phyloP scores from a whole-genome alignment of 2,888 invertebrate genomes.

The Orthonevra nobilis region DNA sequence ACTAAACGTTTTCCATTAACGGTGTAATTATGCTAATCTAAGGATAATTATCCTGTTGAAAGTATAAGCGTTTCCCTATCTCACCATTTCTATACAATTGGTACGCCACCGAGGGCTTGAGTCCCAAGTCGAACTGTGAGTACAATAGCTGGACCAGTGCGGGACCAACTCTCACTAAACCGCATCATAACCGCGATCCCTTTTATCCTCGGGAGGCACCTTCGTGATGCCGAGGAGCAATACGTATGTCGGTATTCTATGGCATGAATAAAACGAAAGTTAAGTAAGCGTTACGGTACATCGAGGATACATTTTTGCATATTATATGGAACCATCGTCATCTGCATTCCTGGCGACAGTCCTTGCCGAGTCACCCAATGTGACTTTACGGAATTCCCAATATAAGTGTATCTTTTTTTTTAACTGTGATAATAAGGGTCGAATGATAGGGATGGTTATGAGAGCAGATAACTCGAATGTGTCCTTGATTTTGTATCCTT shows the following conservation, averaged over 20 bases:
- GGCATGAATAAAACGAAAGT: constrained; percentile 38
- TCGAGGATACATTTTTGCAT: constrained; percentile 28
- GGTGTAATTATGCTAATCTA: constrained; percentile 67
- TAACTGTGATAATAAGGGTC: constrained; percentile 49
- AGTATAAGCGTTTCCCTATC: constrained; percentile 50
- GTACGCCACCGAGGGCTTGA: constrained; percentile 6
- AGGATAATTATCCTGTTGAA: constrained; percentile 66
- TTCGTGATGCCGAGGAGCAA: no score
- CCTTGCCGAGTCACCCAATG: constrained; percentile 31
- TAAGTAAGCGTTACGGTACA: constrained; percentile 40
- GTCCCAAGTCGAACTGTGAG: constrained; percentile 26
- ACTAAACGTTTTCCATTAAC: constrained; percentile 70
- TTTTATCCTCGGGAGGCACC: constrained; percentile 26
- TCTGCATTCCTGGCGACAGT: constrained; percentile 18
- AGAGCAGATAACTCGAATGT: constrained; percentile 12
- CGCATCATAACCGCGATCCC: constrained; percentile 6
- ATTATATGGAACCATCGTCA: constrained; percentile 29
- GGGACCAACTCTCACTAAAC: not conserved
- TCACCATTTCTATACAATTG: constrained; percentile 26
- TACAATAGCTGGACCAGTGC: constrained; percentile 29
- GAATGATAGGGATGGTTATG: constrained; percentile 20
- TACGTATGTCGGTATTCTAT: no score
- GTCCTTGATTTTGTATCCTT: constrained; percentile 55
- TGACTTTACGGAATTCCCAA: constrained; percentile 37
- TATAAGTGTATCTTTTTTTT: no score